Evolutionary conservation across 2,888 invertebrate genomes (phyloP), one percentile per base, ranked within the genome.

Genomic region (Parascotia fuliginaria): DNA sequence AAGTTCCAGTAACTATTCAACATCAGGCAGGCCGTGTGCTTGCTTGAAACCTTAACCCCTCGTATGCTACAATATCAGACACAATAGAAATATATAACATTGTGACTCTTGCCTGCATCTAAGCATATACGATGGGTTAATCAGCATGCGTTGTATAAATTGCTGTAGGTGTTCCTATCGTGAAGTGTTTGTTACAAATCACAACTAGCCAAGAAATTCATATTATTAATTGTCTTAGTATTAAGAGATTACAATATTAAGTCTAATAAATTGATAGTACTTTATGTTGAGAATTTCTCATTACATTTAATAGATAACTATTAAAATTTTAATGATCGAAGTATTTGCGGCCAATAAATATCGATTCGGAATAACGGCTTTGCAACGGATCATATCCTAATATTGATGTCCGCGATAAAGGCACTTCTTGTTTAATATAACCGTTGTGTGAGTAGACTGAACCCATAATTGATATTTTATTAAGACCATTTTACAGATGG

Each of bases 341-440:
- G 65, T 73, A 64, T 70, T 74, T 65, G 68, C 59, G 70, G 70
- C 73, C 72, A 73, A 75, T 80, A 81, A 77, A 79, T 77, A 44
- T 50, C 36, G 27, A 36, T 32, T 41, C 24, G 31, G 40, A 36
- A 80, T 75, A 70, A 68, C 74, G 73, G 72, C 75, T 71, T 75
- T 71, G 77, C 67, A 67, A 73, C 73, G 70, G 66, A 44, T 67
- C 60, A 70, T 63, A 67, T 71, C 71, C 70, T 75, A 70, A 75
- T 77, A 81, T 83, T 79, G 80, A 82, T 79, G 82, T 76, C 72
- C 69, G 77, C 79, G 81, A 82, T 84, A 83, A 80, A 80, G 72
- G 75, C 67, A 78, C 75, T 77, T 81, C 81, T 80, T 77, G 81
- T 77, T n/a, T n/a, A n/a, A 82, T 75, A 85, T 83, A 82, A 82